phyloP scores from a whole-genome alignment of 92 coral and sea anemone genomes.

The Bergia puertoricense region DNA sequence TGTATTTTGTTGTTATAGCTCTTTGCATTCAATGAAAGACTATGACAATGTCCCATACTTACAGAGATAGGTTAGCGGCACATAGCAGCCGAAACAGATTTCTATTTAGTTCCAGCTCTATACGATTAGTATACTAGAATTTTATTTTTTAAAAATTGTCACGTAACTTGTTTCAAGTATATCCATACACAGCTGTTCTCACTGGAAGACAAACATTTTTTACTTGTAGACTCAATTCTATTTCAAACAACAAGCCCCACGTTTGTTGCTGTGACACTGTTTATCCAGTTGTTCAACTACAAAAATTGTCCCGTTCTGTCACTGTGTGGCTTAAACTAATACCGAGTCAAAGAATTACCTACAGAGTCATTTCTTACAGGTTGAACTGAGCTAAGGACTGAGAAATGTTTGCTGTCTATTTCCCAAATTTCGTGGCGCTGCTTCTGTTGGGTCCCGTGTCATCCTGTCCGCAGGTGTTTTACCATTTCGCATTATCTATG shows the following conservation, averaged over 20 bases:
- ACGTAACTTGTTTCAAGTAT: background rate
- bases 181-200: background rate
- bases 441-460: background rate
- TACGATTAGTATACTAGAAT: too few species aligned
- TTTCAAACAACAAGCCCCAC: background rate
- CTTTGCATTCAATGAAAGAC: background rate
- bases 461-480: conserved; percentile 18
- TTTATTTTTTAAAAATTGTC: background rate
- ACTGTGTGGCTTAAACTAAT: background rate
- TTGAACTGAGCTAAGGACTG: background rate
- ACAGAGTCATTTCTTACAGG: background rate
- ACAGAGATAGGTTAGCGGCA: background rate
- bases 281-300: conserved; percentile 1
- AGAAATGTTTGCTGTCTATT: background rate
- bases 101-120: background rate
- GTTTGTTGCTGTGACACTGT: background rate
- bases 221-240: background rate
- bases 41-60: background rate
- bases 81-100: background rate
- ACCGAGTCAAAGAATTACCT: background rate
- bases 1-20: too few species aligned
- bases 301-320: background rate
- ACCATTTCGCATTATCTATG: too few species aligned
- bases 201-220: background rate
- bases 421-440: background rate